phyloP scores from a whole-genome alignment of 2,888 invertebrate species.

The Eubasilissa splendida region DNA sequence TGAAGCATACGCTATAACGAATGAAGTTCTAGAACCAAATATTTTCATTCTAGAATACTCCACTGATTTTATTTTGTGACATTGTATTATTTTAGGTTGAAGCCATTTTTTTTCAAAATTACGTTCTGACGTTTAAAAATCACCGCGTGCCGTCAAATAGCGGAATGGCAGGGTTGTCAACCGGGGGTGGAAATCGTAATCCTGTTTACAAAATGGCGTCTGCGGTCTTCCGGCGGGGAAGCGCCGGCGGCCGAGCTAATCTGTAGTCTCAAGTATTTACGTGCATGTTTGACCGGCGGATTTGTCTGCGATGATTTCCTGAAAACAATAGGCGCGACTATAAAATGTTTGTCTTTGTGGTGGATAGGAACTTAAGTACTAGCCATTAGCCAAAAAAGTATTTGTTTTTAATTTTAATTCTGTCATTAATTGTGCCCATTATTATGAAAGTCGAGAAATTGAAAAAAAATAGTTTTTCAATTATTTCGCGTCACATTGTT shows the following conservation, averaged over 20 bases:
- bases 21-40: too few species aligned
- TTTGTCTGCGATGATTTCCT: conserved; percentile 50
- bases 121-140: background rate
- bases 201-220: conserved; percentile 57
- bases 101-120: too few species aligned
- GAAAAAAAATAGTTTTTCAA: too few species aligned
- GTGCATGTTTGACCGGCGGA: conserved; percentile 52
- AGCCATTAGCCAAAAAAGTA: too few species aligned
- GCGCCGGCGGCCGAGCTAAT: conserved; percentile 50
- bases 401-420: too few species aligned
- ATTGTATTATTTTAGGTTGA: too few species aligned
- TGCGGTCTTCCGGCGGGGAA: conserved; percentile 25
- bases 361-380: background rate
- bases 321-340: conserved; percentile 38
- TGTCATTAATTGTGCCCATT: too few species aligned
- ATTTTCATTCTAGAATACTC: too few species aligned
- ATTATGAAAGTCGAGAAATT: too few species aligned
- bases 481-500: too few species aligned
- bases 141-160: background rate
- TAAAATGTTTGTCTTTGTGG: conserved; percentile 26
- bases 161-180: conserved; percentile 27
- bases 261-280: conserved; percentile 55
- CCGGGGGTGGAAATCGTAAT: conserved; percentile 44
- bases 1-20: too few species aligned
- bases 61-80: too few species aligned